Percentiles rank a stretch among this genome's conserved stretches.
These are phyloP conservation scores for Leptinotarsa tumamoca DNA, from an alignment of 2,888 invertebrate species.

Conservation along the genomic window DNA sequence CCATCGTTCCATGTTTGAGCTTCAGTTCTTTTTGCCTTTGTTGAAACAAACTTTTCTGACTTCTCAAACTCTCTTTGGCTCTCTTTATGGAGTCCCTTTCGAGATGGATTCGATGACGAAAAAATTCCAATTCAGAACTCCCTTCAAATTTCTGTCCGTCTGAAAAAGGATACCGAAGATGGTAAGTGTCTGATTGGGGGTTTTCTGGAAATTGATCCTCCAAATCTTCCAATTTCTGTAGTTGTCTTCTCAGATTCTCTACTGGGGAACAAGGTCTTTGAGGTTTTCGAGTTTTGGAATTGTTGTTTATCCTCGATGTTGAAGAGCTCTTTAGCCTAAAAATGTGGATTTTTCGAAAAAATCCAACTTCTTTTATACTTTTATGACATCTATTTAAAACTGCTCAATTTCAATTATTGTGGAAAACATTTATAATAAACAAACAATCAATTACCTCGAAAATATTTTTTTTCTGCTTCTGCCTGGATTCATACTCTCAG, in stretches of 20 bases:
- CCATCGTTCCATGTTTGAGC: conserved; percentile 66
- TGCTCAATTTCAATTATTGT: neutral
- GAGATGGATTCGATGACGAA: conserved; percentile 83
- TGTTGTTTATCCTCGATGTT: conserved; percentile 75
- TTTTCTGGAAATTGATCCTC: conserved; percentile 84
- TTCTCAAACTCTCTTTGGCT: conserved; percentile 80
- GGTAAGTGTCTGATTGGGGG: conserved; percentile 78
- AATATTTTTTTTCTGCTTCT: conserved; percentile 76
- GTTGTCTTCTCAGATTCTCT: conserved; percentile 82
- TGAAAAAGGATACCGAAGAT: conserved; percentile 83
- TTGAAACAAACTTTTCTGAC: conserved; percentile 76
- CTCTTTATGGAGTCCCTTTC: conserved; percentile 86
- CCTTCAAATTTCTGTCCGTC: conserved; percentile 70
- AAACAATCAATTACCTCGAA: conserved; percentile 66
- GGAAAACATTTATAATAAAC: neutral
- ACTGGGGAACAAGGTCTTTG: conserved; percentile 78
- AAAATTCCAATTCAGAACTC: conserved; percentile 83
- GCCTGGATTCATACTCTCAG: conserved; percentile 69
- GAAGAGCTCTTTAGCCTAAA: conserved; percentile 63
- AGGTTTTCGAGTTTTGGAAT: conserved; percentile 68
- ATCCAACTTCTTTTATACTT: neutral
- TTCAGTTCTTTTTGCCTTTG: conserved; percentile 72
- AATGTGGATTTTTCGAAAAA: conserved; percentile 58
- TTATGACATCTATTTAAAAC: neutral
- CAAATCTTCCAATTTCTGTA: conserved; percentile 84